Conservation (phyloP, 1,140 invertebrate species). For the Acromyrmex charruanus region DNA sequence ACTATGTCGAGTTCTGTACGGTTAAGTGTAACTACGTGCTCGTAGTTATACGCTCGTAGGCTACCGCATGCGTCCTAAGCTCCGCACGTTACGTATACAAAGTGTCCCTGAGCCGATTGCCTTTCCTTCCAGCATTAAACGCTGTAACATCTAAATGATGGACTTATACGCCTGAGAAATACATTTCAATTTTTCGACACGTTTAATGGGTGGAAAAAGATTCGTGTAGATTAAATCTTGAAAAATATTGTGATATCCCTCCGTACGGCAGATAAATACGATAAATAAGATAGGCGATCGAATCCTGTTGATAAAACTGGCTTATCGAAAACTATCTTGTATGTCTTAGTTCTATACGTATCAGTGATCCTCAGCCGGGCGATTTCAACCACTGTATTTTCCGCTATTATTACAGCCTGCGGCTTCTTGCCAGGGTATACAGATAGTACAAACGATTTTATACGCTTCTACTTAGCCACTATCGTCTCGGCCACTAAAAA, state of each 20-base stretch:
- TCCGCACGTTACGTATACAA: slow-evolving; percentile 1
- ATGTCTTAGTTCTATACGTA: background rate
- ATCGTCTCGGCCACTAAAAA: slow-evolving; percentile 27
- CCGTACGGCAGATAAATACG: background rate
- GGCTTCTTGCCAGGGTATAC: background rate
- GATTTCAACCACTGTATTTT: slow-evolving; percentile 12
- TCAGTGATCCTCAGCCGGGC: slow-evolving; percentile 40
- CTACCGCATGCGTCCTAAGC: slow-evolving; percentile 30
- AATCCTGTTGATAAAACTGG: slow-evolving; percentile 21
- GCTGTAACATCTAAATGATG: slow-evolving; percentile 7
- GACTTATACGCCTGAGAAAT: background rate
- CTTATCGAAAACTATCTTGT: slow-evolving; percentile 26
- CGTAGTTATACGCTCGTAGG: slow-evolving; percentile 19
- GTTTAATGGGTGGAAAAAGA: background rate
- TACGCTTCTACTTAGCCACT: slow-evolving; percentile 39
- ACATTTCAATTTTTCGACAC: background rate
- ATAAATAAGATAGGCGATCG: slow-evolving; percentile 39
- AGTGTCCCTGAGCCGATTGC: slow-evolving; percentile 27
- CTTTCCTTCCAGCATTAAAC: background rate
- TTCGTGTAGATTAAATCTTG: background rate
- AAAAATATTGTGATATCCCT: background rate
- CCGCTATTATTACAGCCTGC: slow-evolving; percentile 15
- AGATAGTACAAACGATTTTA: slow-evolving; percentile 20
- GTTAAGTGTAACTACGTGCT: slow-evolving; percentile 44
- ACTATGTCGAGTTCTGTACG: slow-evolving; percentile 37